phyloP scores from a whole-genome alignment of 2,113 vertebrate genomes.

The Crotalus horridus region DNA sequence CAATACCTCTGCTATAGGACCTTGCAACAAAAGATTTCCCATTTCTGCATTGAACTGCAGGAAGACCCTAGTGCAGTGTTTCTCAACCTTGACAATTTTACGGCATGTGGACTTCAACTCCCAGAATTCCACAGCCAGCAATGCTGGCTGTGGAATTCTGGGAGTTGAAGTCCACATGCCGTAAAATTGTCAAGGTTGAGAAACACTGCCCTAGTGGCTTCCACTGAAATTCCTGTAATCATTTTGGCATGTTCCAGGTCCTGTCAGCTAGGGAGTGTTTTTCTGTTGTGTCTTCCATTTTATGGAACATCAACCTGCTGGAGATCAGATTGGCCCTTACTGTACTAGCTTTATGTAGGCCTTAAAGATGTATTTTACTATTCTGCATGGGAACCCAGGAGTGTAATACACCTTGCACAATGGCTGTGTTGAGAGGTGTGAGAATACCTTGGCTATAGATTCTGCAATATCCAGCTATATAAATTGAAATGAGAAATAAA shows the following conservation, averaged over 20 bases:
- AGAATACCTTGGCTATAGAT: not conserved
- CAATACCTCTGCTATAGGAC: not conserved
- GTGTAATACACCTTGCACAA: not conserved
- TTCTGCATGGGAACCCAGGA: not conserved
- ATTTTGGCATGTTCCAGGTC: not conserved
- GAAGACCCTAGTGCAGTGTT: not conserved
- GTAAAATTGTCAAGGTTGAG: no score
- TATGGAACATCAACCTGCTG: not conserved
- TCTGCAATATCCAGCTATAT: not conserved
- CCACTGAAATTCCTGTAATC: not conserved
- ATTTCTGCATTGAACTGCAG: not conserved
- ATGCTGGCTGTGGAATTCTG: no score
- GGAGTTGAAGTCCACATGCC: no score
- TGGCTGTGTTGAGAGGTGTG: not conserved
- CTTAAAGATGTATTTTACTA: not conserved
- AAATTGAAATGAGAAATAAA: not conserved
- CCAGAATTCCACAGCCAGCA: no score
- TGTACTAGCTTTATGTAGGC: not conserved
- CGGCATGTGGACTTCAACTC: no score
- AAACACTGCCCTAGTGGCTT: not conserved
- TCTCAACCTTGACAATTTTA: no score
- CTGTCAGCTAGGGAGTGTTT: not conserved
- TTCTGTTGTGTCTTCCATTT: not conserved
- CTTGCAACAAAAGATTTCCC: not conserved
- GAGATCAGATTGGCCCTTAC: not conserved